Evolutionary conservation across 2,797 vertebrate genomes (phyloP).

Genomic region (Peromyscus melanophrys): DNA sequence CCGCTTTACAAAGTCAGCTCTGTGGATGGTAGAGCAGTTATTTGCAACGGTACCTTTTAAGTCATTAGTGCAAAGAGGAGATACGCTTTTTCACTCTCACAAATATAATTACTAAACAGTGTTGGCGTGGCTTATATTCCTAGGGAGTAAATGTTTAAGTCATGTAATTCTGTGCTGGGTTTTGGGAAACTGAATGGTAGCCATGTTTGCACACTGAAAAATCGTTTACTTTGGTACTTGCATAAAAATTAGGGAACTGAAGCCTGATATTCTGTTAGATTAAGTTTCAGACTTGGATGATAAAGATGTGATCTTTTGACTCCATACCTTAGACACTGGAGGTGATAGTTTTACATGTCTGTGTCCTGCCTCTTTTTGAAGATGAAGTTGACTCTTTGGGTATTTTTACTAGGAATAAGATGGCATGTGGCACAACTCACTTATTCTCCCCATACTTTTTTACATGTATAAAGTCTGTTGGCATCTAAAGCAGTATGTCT

Average conservation of each 20-base stretch:
- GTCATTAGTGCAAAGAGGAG: constrained; percentile 52
- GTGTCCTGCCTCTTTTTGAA: not conserved
- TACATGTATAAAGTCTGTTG: not conserved
- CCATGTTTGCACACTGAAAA: not conserved
- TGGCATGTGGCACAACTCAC: not conserved
- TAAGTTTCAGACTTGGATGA: not conserved
- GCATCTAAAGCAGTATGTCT: not conserved
- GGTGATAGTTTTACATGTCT: not conserved
- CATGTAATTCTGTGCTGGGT: not conserved
- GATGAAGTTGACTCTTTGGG: not conserved
- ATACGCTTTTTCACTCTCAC: constrained; percentile 61
- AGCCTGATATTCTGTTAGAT: not conserved
- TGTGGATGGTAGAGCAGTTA: constrained; percentile 35
- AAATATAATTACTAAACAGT: not conserved
- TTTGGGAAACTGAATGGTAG: not conserved
- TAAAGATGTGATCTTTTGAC: not conserved
- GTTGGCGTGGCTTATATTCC: not conserved
- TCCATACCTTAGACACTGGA: not conserved
- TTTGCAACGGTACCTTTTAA: constrained; percentile 58
- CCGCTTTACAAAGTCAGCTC: constrained; percentile 63
- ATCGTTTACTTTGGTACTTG: not conserved
- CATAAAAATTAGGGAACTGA: not conserved
- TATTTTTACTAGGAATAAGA: constrained; percentile 18
- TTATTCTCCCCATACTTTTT: not conserved
- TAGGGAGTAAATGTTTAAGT: constrained; percentile 10